Evolutionary conservation across 1,140 invertebrate species (phyloP).

Genomic region (Lucilia sericata): DNA sequence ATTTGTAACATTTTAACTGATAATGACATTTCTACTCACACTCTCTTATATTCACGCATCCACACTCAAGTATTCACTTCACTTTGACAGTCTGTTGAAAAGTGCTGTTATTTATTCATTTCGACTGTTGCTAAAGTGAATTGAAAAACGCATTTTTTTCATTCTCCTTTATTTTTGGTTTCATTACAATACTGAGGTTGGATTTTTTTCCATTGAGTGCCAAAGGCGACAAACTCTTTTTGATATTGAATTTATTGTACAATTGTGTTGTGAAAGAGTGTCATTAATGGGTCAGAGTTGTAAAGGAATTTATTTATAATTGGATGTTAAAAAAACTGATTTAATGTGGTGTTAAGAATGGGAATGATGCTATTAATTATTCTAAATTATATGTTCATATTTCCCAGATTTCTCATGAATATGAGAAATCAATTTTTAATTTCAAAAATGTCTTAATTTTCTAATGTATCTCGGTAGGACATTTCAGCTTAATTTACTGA

Average conservation of each 20-base stretch:
- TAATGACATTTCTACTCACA: background rate
- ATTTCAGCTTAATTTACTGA: no score
- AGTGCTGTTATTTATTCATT: slow-evolving; percentile 22
- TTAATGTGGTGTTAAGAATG: no score
- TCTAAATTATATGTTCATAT: no score
- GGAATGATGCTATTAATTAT: no score
- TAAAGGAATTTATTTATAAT: no score
- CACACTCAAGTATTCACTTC: background rate
- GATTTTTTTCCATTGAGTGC: background rate
- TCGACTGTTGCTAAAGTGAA: slow-evolving; percentile 1
- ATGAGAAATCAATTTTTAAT: no score
- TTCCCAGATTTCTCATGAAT: no score
- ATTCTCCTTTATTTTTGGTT: background rate
- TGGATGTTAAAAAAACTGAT: no score
- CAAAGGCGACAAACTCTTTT: background rate
- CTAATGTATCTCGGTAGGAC: no score
- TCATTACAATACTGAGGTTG: background rate
- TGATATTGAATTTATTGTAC: background rate
- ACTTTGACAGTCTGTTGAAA: slow-evolving; percentile 6
- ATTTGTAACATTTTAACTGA: slow-evolving; percentile 20
- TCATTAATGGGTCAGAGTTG: no score
- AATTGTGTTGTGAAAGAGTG: no score
- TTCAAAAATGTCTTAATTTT: no score
- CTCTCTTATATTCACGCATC: background rate
- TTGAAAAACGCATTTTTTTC: background rate